Percentiles rank a stretch among this genome's conserved stretches.
phyloP scores from a whole-genome alignment of 2,888 invertebrate species.

The Xiphydria camelus region DNA sequence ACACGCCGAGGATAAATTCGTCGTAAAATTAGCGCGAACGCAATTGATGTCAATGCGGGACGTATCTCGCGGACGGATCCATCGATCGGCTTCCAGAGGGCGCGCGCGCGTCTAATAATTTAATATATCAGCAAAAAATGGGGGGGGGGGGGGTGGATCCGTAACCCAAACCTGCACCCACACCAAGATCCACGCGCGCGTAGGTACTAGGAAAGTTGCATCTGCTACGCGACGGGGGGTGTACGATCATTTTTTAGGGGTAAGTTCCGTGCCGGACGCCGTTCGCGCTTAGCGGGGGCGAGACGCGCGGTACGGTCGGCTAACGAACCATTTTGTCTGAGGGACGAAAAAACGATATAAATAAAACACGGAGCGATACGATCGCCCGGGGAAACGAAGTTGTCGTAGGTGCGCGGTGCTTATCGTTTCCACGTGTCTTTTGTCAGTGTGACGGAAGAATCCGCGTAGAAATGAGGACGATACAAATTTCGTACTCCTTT shows the following conservation, averaged over 20 bases:
- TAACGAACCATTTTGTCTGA: conserved; percentile 38
- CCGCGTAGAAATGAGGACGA: too few relatives aligned
- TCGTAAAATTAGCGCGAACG: not conserved
- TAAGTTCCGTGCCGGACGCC: conserved; percentile 28
- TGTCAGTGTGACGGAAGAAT: too few relatives aligned
- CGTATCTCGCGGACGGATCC: conserved; percentile 18
- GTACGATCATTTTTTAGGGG: conserved; percentile 52
- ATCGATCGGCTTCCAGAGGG: too few relatives aligned
- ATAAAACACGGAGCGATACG: conserved; percentile 1
- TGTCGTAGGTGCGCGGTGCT: too few relatives aligned
- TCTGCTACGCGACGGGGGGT: conserved; percentile 52
- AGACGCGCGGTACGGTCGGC: conserved; percentile 15
- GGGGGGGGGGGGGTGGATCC: not conserved
- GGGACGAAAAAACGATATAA: conserved; percentile 13
- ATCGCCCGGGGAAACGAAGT: too few relatives aligned
- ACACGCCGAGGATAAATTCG: not conserved
- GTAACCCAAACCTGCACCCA: not conserved
- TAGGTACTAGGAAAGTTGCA: conserved; percentile 45
- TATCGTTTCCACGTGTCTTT: too few relatives aligned
- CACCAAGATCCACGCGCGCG: conserved; percentile 9
- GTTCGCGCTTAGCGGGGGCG: not conserved
- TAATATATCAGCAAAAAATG: conserved; percentile 20
- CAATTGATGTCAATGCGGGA: conserved; percentile 18
- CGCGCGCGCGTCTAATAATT: conserved; percentile 23
- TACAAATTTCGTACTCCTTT: too few relatives aligned